Conservation (phyloP, 2,888 invertebrate species). For the Cynaeus angustus region DNA sequence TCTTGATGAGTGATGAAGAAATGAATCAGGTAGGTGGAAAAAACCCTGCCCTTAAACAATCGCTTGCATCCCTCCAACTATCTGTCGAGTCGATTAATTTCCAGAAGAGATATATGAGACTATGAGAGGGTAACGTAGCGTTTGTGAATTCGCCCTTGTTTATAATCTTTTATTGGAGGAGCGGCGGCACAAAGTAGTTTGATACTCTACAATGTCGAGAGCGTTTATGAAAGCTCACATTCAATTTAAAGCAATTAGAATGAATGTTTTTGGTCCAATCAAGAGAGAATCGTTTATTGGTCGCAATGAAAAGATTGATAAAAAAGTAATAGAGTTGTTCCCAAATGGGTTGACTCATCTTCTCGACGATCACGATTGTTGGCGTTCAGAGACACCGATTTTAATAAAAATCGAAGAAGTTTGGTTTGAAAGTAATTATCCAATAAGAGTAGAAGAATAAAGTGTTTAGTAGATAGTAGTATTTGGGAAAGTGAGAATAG, state of each 20-base stretch:
- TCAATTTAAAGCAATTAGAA: constrained; percentile 33
- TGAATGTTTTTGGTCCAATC: background rate
- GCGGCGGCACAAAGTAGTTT: constrained; percentile 30
- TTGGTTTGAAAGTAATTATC: too few species aligned
- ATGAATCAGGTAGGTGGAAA: constrained; percentile 6
- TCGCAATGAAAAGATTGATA: background rate
- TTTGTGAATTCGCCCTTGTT: constrained; percentile 31
- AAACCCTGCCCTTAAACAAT: constrained; percentile 22
- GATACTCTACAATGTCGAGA: constrained; percentile 13
- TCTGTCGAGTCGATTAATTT: constrained; percentile 38
- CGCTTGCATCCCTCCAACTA: constrained; percentile 20
- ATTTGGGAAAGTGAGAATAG: constrained; percentile 33
- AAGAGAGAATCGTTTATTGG: constrained; percentile 10
- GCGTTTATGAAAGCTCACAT: constrained; percentile 30
- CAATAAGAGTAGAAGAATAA: background rate
- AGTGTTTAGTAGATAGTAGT: constrained; percentile 22
- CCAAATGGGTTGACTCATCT: too few species aligned
- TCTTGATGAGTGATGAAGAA: constrained; percentile 14
- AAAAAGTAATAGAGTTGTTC: background rate
- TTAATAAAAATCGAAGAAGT: too few species aligned
- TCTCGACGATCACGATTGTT: too few species aligned
- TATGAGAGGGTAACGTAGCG: constrained; percentile 24
- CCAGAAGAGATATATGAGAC: constrained; percentile 29
- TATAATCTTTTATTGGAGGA: constrained; percentile 37
- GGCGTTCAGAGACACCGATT: too few species aligned